Conservation (phyloP, 2,797 vertebrate genomes). For the Galaxias olidus region DNA sequence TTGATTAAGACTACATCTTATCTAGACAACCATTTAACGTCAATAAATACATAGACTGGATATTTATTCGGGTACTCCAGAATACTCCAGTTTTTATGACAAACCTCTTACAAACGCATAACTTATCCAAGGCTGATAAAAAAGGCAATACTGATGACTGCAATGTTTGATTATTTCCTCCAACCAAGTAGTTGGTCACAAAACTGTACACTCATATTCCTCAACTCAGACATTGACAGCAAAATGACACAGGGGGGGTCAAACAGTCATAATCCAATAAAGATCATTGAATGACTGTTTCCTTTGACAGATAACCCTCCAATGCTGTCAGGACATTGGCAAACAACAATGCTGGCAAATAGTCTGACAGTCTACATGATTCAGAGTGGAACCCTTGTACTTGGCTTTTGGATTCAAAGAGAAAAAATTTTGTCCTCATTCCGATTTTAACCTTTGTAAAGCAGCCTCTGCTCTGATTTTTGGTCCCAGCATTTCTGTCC, state of each 20-base stretch:
- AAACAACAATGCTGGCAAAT: neutral
- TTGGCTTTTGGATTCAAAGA: conserved; percentile 9
- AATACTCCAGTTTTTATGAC: neutral
- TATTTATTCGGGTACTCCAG: neutral
- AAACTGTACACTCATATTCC: no score
- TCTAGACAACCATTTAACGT: no score
- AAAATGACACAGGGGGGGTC: no score
- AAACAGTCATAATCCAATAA: no score
- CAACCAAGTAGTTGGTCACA: no score
- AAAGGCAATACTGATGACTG: no score
- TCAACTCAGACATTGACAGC: no score
- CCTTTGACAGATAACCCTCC: neutral
- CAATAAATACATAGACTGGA: neutral
- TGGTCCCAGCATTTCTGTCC: conserved; percentile 85
- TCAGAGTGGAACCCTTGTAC: conserved; percentile 20
- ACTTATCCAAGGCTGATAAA: no score
- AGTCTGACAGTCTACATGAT: neutral
- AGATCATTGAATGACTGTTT: no score
- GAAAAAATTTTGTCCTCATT: conserved; percentile 41
- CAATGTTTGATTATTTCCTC: no score
- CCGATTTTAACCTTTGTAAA: conserved; percentile 34
- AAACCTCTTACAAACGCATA: neutral
- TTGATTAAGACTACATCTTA: no score
- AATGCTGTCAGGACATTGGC: neutral
- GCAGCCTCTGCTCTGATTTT: conserved; percentile 64